Evolutionary conservation across 1,140 invertebrate genomes (phyloP).

Genomic region (Drosophila pectinifera): DNA sequence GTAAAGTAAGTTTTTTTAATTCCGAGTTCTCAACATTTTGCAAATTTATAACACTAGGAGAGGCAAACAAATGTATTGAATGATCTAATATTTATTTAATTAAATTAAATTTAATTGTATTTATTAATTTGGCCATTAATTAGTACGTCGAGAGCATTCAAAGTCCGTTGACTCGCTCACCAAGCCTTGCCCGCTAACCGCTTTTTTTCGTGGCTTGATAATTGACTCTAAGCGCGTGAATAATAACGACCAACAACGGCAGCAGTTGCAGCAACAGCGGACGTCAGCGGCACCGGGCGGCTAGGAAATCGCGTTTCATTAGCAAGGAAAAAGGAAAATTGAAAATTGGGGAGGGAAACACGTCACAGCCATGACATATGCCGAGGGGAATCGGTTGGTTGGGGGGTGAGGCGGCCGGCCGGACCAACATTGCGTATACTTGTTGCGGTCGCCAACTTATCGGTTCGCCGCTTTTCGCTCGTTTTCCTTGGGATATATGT

Average conservation of each 20-base stretch:
- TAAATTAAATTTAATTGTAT: not conserved
- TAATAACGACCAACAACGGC: constrained; percentile 72
- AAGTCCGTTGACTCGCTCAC: constrained; percentile 1
- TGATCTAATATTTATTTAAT: too few species aligned
- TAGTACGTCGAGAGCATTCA: not conserved
- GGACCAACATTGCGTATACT: constrained; percentile 70
- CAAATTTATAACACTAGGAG: not conserved
- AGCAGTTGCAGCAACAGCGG: constrained; percentile 25
- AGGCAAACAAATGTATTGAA: not conserved
- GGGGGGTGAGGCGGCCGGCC: constrained; percentile 4
- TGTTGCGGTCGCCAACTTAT: constrained; percentile 51
- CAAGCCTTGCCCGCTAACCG: not conserved
- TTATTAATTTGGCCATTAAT: not conserved
- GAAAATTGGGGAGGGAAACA: constrained; percentile 55
- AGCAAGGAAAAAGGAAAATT: constrained; percentile 72
- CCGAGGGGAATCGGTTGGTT: constrained; percentile 19
- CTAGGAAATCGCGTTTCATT: constrained; percentile 80
- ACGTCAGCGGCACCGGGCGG: constrained; percentile 38
- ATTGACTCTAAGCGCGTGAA: constrained; percentile 78
- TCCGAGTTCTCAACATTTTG: too few species aligned
- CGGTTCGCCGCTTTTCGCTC: constrained; percentile 22
- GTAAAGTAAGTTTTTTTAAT: too few species aligned
- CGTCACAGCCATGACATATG: constrained; percentile 59
- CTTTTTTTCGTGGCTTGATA: constrained; percentile 62
- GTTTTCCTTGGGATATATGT: constrained; percentile 58